These are phyloP conservation scores for Selene dorsalis DNA, from an alignment of 2,797 vertebrate species.

Conservation along the genomic window DNA sequence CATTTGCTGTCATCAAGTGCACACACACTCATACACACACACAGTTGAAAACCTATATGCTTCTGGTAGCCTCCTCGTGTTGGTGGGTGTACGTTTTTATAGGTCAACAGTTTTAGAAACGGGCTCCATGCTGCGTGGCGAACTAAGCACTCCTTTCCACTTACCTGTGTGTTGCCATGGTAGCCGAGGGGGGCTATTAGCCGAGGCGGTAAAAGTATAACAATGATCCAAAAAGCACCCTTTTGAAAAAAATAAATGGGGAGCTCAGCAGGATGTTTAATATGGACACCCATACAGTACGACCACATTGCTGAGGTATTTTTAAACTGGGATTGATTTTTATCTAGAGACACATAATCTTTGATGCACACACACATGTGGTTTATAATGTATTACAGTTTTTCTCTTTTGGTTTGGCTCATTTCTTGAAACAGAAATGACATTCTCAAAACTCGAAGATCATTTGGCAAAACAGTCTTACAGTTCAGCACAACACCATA, in stretches of 20 bases:
- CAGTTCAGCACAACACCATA: too few relatives aligned
- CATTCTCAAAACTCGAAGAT: too few relatives aligned
- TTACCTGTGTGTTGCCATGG: constrained; percentile 85
- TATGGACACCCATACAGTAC: constrained; percentile 21
- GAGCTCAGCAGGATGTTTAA: constrained; percentile 27
- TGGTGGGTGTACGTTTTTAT: constrained; percentile 76
- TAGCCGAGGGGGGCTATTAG: constrained; percentile 77
- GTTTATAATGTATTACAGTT: constrained; percentile 1
- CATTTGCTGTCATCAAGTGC: constrained; percentile 20
- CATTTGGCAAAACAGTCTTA: too few relatives aligned
- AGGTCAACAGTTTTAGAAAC: constrained; percentile 82
- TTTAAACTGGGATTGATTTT: constrained; percentile 41
- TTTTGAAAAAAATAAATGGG: constrained; percentile 49
- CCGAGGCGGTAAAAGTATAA: constrained; percentile 70
- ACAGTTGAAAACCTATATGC: constrained; percentile 38
- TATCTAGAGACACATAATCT: constrained; percentile 9
- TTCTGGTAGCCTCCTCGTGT: constrained; percentile 59
- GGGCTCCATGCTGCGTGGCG: constrained; percentile 71
- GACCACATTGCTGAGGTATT: constrained; percentile 37
- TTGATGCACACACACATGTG: background rate
- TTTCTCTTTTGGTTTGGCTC: too few relatives aligned
- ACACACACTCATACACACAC: constrained; percentile 18
- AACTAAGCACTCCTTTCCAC: constrained; percentile 79
- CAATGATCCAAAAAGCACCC: constrained; percentile 72
- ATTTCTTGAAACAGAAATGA: too few relatives aligned